A percentile compares a stretch with the other conserved stretches of the same genome.
Evolutionary conservation across 2,797 vertebrate genomes (phyloP).

Genomic region (Acomys russatus): DNA sequence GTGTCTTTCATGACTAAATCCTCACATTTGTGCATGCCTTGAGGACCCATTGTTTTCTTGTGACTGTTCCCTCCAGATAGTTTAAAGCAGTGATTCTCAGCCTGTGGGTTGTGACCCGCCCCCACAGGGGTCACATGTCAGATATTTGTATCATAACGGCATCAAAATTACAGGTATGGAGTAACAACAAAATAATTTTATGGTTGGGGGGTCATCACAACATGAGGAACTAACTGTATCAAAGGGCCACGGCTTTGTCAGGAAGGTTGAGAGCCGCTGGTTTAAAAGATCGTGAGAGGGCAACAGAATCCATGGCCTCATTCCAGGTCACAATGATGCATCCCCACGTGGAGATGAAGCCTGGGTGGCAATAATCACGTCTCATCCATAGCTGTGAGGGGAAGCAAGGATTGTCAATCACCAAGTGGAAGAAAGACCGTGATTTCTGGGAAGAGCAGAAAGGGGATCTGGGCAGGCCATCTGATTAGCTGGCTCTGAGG

Average conservation of each 20-base stretch:
- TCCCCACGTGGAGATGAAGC: not conserved
- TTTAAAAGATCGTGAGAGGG: not conserved
- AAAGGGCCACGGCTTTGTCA: not conserved
- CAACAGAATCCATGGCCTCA: not conserved
- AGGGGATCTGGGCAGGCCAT: not conserved
- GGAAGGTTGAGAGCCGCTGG: not conserved
- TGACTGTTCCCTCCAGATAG: not conserved
- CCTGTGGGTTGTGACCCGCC: not conserved
- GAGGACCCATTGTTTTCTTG: not conserved
- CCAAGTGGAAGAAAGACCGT: not conserved
- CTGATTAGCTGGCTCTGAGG: not conserved
- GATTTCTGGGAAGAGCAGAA: too few relatives aligned
- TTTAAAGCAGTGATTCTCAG: not conserved
- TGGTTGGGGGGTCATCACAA: not conserved
- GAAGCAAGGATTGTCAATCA: not conserved
- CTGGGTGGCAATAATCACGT: not conserved
- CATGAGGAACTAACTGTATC: not conserved
- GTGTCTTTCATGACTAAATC: not conserved
- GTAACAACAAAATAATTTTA: not conserved
- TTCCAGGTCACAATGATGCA: not conserved
- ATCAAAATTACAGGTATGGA: not conserved
- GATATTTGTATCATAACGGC: too few relatives aligned
- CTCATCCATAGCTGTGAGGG: not conserved
- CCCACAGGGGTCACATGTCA: not conserved
- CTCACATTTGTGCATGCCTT: not conserved